Base-by-base conservation (phyloP, 35 echinoderm and acorn worm species). In the Amphiura filiformis region DNA sequence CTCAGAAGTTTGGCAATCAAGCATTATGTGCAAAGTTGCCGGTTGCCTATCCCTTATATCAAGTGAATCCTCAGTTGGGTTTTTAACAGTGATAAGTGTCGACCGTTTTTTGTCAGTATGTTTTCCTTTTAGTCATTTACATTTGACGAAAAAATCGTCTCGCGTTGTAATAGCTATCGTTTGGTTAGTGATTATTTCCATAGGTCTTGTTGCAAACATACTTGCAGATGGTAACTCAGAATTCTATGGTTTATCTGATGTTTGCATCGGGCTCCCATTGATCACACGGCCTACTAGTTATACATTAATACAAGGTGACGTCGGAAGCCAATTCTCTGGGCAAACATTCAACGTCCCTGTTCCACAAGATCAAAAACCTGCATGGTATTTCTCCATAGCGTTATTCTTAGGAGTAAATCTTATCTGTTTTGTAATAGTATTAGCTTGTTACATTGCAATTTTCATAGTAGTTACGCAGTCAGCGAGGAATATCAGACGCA, bases 11-110 rank as follows among this genome's bases (percentile, higher is more conserved):
- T 89, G 88, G 88, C 41, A 38, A 34, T 40, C 79, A 13, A 89
- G 88, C 32, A 31, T 28, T 26, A 31, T 84, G 3, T 89, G 88
- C 34, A 56, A 83, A 31, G 31, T 89, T 4, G 78, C 78, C 14
- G 88, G 88, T 13, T 36, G 64, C 1, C 41, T 89, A 22, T 83
- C 78, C 0, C 4, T 83, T 9, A 35, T 89, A 35, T 82, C 79
- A 15, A 89, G 88, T 76, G 88, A 82, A 42, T 36, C 88, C 1
- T 89, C 88, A 0, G 88, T 89, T 20, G 33, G 84, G 31, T 65
- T 83, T 38, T 18, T 87, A 56, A 87, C 75, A 0, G 34, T 47
- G 1, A 87, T 87, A 26, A 87, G 84, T 79, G 20, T 87, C 17
- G 84, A 87, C 80, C 35, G 84, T 13, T 87, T 35, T 34, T 18